Evolutionary conservation across 2,797 vertebrate genomes (phyloP), one percentile per base, ranked within the genome.

Genomic region (Pangasius mekongensis): DNA sequence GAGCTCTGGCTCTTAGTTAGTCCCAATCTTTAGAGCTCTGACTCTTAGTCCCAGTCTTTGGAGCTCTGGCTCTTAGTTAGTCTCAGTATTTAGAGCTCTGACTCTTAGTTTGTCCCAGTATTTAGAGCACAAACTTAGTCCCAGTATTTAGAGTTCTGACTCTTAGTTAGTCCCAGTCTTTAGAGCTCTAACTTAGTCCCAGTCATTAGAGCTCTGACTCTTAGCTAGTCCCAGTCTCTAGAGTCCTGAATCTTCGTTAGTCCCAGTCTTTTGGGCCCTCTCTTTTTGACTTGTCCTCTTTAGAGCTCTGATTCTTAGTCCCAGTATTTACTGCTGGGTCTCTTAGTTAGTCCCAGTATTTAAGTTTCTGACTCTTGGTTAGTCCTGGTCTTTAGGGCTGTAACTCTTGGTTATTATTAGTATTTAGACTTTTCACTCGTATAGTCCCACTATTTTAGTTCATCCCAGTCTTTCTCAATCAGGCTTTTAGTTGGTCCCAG

Each of bases 311-410:
- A 8, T 10, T 30, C n/a, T 14, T 66, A 3, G 64, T 66, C 3
- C 64, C 0, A 4, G 64, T 13, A 4, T 66, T 66, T n/a, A 13
- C n/a, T n/a, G n/a, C n/a, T n/a, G n/a, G 0, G 0, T 0, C 62
- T n/a, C 3, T 64, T 64, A 18, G 27, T 11, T 64, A 64, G 27
- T 64, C 62, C 62, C 9, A 27, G 62, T n/a, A 3, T 66, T n/a
- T 24, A n/a, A n/a, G n/a, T n/a, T n/a, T n/a, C n/a, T n/a, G n/a
- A n/a, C n/a, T n/a, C 1, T 14, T 11, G 43, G 43, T 27, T 49
- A 76, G 73, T 76, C 11, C 14, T 10, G 3, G 24, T 49, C 3
- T 73, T 73, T 43, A 39, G 18, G 1, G 2, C 36, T 49, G 20
- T 49, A 3, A 43, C 3, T 43, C 14, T 47, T 43, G 22, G 8